Evolutionary conservation across 1,140 invertebrate species (phyloP), one percentile per base, ranked within the genome.

Genomic region (Drosophila ananassae): DNA sequence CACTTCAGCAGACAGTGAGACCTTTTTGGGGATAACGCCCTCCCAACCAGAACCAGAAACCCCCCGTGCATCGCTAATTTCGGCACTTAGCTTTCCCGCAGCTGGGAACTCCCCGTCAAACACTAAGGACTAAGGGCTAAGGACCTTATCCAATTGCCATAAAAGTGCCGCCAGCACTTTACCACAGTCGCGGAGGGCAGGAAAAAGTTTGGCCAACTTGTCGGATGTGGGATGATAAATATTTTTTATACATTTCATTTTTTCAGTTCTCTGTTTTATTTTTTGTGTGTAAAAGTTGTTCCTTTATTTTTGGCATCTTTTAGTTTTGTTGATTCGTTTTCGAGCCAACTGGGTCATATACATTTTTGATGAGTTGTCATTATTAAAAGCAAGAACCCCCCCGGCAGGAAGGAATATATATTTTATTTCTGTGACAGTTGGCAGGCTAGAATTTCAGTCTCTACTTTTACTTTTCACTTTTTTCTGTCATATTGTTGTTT

Each of bases 301-400:
- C n/a, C 57, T 67, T 58, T 66, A 62, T 44, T 78, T 79, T 73
- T 67, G 61, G 64, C 58, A 82, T 82, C 62, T 84, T 66, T 59
- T 77, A 66, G 58, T 58, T 58, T 77, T 24, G 61, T n/a, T 74
- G 58, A 72, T 64, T 60, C 62, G 69, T n/a, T 53, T 34, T 25
- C 41, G 41, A 28, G 71, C 58, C 84, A 89, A 89, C 79, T 89
- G 73, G 83, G 83, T 89, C 83, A 89, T 89, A 89, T 89, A 89
- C 62, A 89, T 89, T 89, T 89, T 89, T 89, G 83, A 89, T 89
- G 83, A 89, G 83, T 74, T 79, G 83, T 89, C 83, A 89, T 89
- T 89, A 89, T 89, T 89, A 83, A 89, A 89, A 71, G 73, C 66
- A 77, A 77, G 44, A 47, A 21, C 44, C 28, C 24, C 22, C 12